These are phyloP conservation scores for Etheostoma spectabile DNA, from an alignment of 2,113 vertebrate species.

Conservation along the genomic window DNA sequence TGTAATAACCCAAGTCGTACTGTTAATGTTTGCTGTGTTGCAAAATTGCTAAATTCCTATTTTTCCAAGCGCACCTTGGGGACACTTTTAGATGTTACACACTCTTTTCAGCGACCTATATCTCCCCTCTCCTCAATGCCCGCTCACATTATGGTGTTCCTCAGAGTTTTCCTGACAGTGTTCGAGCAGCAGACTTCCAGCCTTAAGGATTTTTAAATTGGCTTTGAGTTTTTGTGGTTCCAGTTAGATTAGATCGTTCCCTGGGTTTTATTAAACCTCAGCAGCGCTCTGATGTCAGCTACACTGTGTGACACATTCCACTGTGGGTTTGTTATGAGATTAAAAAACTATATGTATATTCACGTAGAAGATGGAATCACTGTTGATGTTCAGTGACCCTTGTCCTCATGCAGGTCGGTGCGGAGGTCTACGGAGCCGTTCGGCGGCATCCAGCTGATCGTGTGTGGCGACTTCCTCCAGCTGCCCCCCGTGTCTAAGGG, in stretches of 20 bases:
- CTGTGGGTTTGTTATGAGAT: not conserved
- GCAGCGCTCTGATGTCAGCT: not conserved
- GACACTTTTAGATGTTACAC: not conserved
- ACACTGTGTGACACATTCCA: not conserved
- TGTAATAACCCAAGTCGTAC: not conserved
- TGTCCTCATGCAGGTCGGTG: slow-evolving; percentile 82
- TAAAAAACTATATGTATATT: not conserved
- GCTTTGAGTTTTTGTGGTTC: not conserved
- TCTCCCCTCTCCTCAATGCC: not conserved
- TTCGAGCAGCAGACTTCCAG: not conserved
- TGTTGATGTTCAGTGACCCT: not conserved
- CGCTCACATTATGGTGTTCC: not conserved
- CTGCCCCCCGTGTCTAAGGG: slow-evolving; percentile 92
- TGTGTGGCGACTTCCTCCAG: slow-evolving; percentile 98
- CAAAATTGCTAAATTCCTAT: not conserved
- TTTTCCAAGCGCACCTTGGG: not conserved
- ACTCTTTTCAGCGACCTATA: not conserved
- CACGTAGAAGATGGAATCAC: not conserved
- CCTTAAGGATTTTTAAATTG: not conserved
- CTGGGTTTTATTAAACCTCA: not conserved
- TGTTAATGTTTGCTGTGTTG: not conserved
- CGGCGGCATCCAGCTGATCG: slow-evolving; percentile 96
- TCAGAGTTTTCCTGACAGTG: not conserved
- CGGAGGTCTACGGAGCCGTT: slow-evolving; percentile 91
- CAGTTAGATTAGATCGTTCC: not conserved